Evolutionary conservation across 1,140 invertebrate genomes (phyloP).

Genomic region (Teleogryllus occipitalis): DNA sequence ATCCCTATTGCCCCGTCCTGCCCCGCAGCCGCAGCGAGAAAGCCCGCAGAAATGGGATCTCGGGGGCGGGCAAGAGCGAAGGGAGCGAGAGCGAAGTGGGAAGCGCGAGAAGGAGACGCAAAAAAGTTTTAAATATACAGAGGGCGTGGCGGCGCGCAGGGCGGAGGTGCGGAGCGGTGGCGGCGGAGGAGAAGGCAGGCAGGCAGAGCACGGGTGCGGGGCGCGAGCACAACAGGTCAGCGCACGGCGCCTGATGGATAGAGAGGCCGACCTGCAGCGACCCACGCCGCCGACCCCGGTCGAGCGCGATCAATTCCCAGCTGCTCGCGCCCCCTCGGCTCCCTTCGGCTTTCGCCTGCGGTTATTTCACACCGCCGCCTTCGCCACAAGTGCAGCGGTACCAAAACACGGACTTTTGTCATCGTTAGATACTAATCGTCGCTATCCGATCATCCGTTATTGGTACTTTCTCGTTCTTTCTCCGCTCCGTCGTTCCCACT

Average conservation of each 20-base stretch:
- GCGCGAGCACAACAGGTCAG: background rate
- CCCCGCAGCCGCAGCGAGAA: too few relatives aligned
- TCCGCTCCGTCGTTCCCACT: too few relatives aligned
- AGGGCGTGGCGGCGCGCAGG: too few relatives aligned
- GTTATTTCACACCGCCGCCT: background rate
- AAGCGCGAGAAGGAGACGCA: background rate
- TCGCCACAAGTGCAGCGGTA: background rate
- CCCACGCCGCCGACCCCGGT: conserved; percentile 8
- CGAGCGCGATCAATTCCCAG: conserved; percentile 14
- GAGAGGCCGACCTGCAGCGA: conserved; percentile 7
- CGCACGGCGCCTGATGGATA: conserved; percentile 9
- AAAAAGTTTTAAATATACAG: background rate
- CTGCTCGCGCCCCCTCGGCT: background rate
- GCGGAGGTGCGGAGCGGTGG: too few relatives aligned
- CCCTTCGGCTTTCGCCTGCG: background rate
- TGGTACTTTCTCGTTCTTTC: too few relatives aligned
- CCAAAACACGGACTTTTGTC: background rate
- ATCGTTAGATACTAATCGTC: too few relatives aligned
- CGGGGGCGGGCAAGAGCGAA: too few relatives aligned
- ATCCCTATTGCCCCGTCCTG: background rate
- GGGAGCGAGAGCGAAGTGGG: background rate
- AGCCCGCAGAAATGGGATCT: background rate
- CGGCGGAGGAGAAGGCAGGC: background rate
- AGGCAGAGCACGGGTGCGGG: background rate
- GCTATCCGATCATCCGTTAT: too few relatives aligned